These are phyloP conservation scores for Trichomycterus rosablanca DNA, from an alignment of 2,113 vertebrate genomes.

Conservation along the genomic window DNA sequence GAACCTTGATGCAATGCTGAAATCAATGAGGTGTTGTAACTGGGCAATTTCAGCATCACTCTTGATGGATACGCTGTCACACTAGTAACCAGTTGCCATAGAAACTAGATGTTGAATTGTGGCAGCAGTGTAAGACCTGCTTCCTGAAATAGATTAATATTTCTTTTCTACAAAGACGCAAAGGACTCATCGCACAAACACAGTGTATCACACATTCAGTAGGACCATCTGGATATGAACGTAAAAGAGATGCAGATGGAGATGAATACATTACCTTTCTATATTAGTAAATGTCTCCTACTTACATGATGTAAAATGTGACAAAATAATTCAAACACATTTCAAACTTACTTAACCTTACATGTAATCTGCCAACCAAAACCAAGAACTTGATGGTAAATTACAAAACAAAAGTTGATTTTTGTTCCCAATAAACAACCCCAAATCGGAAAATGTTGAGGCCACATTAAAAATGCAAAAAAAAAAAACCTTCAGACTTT, in stretches of 20 bases:
- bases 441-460: too few species aligned
- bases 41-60: conserved; percentile 30
- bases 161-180: conserved; percentile 41
- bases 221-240: not conserved
- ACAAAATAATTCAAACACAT: too few species aligned
- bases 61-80: conserved; percentile 43
- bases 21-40: conserved; percentile 16
- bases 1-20: conserved; percentile 7
- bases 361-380: too few species aligned
- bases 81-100: conserved; percentile 57
- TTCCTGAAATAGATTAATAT: conserved; percentile 54
- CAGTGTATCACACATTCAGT: not conserved
- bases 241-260: not conserved
- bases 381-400: too few species aligned
- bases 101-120: conserved; percentile 61
- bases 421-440: too few species aligned
- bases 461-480: too few species aligned
- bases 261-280: too few species aligned
- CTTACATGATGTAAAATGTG: too few species aligned
- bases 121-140: conserved; percentile 45
- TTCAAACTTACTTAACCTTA: too few species aligned
- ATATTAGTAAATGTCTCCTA: too few species aligned
- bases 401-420: too few species aligned
- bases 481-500: too few species aligned
- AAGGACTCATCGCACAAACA: conserved; percentile 25